phyloP scores from a whole-genome alignment of 2,888 invertebrate species.

The Cabera pusaria region DNA sequence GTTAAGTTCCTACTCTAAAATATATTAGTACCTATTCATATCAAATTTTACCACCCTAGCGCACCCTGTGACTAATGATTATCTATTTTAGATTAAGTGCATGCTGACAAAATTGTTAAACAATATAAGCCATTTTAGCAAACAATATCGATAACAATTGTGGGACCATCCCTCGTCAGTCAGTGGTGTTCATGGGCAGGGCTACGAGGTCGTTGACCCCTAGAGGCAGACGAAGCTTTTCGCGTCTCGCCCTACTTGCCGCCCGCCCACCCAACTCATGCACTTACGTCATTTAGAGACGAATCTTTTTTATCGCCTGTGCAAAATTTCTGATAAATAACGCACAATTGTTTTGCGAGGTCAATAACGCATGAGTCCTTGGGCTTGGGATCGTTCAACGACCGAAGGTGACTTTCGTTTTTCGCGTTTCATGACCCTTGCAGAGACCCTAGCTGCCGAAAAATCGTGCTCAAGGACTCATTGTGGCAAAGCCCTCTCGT shows the following conservation, averaged over 20 bases:
- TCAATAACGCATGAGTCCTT: constrained; percentile 11
- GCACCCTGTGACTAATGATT: too few species aligned
- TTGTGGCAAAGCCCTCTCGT: constrained; percentile 24
- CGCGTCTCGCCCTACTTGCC: constrained; percentile 77
- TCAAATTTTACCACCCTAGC: background rate
- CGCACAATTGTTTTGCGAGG: constrained; percentile 7
- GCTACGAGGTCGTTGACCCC: constrained; percentile 74
- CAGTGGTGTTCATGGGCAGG: constrained; percentile 73
- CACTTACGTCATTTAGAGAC: constrained; percentile 33
- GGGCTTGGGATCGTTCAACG: constrained; percentile 19
- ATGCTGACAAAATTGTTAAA: constrained; percentile 11
- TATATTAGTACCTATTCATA: background rate
- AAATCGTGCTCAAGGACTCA: constrained; percentile 48
- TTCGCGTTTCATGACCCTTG: constrained; percentile 25
- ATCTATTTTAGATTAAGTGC: constrained; percentile 16
- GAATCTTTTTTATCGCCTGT: constrained; percentile 10
- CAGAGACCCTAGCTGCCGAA: constrained; percentile 30
- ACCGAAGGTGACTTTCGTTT: constrained; percentile 23
- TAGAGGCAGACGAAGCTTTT: constrained; percentile 71
- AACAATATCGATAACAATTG: constrained; percentile 67
- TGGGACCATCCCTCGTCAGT: constrained; percentile 57
- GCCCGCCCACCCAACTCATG: constrained; percentile 65
- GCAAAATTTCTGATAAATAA: constrained; percentile 14
- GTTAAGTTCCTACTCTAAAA: too few species aligned
- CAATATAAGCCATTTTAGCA: constrained; percentile 38